phyloP scores from a whole-genome alignment of 2,797 vertebrate species.

The Enteromius argenteus region DNA sequence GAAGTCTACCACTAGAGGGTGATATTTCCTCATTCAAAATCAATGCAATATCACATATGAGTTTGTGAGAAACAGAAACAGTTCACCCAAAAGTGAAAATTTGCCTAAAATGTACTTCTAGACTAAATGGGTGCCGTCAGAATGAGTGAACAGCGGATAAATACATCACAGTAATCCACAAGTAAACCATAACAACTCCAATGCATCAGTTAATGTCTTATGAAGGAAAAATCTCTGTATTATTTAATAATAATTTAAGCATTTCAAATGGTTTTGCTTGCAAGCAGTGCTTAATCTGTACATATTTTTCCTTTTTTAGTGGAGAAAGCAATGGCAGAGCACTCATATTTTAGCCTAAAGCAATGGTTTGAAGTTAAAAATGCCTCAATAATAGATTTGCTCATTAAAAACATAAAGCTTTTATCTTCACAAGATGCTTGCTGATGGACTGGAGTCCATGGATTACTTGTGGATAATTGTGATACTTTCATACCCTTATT shows the following conservation, averaged over 20 bases:
- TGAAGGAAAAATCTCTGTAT: not conserved
- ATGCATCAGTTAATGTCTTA: not conserved
- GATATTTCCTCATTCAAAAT: not conserved
- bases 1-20: constrained; percentile 18
- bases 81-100: not conserved
- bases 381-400: not conserved
- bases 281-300: not conserved
- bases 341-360: not conserved
- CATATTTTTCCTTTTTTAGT: not conserved
- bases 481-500: not conserved
- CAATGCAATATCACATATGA: not conserved
- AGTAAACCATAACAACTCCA: not conserved
- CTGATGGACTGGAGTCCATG: not conserved
- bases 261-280: not conserved
- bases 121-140: not conserved
- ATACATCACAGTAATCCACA: not conserved
- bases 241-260: no score
- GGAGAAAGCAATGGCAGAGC: not conserved
- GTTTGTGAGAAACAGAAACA: not conserved
- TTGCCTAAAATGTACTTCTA: not conserved
- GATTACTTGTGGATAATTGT: not conserved
- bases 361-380: not conserved
- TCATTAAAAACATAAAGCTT: not conserved
- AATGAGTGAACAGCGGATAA: not conserved
- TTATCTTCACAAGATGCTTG: not conserved